phyloP scores from a whole-genome alignment of 1,140 invertebrate genomes.

The Anastrepha obliqua region DNA sequence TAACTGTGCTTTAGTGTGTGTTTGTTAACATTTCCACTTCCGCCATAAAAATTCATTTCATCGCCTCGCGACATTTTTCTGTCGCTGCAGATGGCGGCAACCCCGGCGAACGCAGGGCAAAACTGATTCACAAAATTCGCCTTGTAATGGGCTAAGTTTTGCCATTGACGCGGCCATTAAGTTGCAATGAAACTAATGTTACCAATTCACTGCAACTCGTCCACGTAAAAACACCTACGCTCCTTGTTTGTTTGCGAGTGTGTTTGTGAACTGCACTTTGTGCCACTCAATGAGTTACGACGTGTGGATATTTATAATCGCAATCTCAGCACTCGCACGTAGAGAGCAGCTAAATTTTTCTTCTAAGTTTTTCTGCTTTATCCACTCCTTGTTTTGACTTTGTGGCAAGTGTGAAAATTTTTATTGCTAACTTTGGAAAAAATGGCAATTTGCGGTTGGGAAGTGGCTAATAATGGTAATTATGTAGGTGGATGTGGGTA shows the following conservation, averaged over 20 bases:
- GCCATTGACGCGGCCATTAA: slow-evolving; percentile 59
- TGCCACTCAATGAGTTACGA: slow-evolving; percentile 46
- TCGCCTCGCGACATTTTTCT: slow-evolving; percentile 22
- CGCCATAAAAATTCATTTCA: slow-evolving; percentile 28
- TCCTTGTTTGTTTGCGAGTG: neutral
- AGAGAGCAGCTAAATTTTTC: neutral
- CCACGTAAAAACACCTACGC: slow-evolving; percentile 18
- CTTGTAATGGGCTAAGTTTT: slow-evolving; percentile 58
- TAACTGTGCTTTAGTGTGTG: neutral
- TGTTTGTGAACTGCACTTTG: neutral
- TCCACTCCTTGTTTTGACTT: slow-evolving; percentile 16
- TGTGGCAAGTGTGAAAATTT: slow-evolving; percentile 12
- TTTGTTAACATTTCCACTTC: slow-evolving; percentile 30
- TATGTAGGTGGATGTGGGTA: neutral
- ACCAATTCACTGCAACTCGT: slow-evolving; percentile 21
- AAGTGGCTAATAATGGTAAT: slow-evolving; percentile 12
- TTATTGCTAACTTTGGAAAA: neutral
- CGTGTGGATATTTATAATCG: slow-evolving; percentile 41
- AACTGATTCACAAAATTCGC: neutral
- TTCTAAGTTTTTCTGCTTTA: neutral
- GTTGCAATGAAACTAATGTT: slow-evolving; percentile 57
- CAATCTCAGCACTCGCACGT: slow-evolving; percentile 27
- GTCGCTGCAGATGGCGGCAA: neutral
- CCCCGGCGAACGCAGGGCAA: neutral
- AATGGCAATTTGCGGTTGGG: slow-evolving; percentile 17